Evolutionary conservation across 2,888 invertebrate genomes (phyloP), one percentile per base, ranked within the genome.

Genomic region (Busseola fusca): DNA sequence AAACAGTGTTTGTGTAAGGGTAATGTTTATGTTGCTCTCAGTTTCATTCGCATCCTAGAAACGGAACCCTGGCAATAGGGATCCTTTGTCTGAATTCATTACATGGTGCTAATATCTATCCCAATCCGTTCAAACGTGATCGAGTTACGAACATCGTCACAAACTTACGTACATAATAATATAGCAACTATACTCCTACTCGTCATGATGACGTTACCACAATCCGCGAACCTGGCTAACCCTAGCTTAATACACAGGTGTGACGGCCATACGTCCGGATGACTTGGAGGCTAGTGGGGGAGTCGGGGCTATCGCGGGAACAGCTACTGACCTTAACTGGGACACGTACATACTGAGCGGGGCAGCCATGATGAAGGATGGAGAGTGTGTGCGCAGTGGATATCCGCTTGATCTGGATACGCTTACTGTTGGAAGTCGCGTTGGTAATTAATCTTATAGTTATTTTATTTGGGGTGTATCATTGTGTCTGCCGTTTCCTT

Each of bases 301-400:
- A 1, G 89, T 91, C 1, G 92, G 91, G 0, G 90, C 91, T 0
- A 75, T 94, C 48, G 94, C 98, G 0, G 98, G 98, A 58, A 99
- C 99, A 7, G 98, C 99, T 88, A 99, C 98, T 0, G 99, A 99
- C 90, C 97, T 99, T 67, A 98, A 97, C 90, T 97, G 98, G 89
- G 98, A 98, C 87, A 99, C 98, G 0, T 98, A 98, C 96, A 98
- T 99, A 96, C 94, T 99, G 16, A 98, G 98, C 87, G 99, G 99
- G 0, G 97, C 98, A 1, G 98, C 98, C 67, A 97, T 99, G 83
- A 98, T 99, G 97, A 97, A 98, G 89, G 98, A 99, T 90, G 98
- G 99, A 7, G 96, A 97, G 54, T 98, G 98, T 25, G 96, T 98
- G 63, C 97, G 97, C 62, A 98, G 98, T 88, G 98, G 98, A 82